Evolutionary conservation across 2,797 vertebrate species (phyloP).

Genomic region (Lates japonicus): DNA sequence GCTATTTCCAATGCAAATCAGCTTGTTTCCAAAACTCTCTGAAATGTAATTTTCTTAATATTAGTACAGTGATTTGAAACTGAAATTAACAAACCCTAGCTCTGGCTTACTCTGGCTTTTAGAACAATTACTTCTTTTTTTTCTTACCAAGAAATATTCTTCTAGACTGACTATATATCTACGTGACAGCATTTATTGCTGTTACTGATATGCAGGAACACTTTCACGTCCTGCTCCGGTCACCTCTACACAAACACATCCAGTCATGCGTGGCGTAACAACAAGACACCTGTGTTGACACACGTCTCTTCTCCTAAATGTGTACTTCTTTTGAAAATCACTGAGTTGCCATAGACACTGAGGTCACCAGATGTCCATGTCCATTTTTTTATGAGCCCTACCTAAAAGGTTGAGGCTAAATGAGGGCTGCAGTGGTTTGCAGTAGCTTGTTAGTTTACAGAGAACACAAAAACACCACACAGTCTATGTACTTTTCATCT

Average conservation of each 20-base stretch:
- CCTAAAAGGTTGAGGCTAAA: conserved; percentile 24
- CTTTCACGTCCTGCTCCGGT: conserved; percentile 18
- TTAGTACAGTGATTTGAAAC: neutral
- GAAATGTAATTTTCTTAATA: neutral
- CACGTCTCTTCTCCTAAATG: conserved; percentile 37
- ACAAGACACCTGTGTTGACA: conserved; percentile 67
- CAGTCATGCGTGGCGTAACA: conserved; percentile 51
- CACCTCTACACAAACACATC: conserved; percentile 69
- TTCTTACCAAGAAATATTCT: neutral
- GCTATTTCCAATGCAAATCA: neutral
- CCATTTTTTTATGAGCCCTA: neutral
- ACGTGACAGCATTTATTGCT: neutral
- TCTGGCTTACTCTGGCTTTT: conserved; percentile 7
- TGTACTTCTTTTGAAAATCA: conserved; percentile 51
- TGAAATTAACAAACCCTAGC: neutral
- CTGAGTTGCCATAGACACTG: conserved; percentile 59
- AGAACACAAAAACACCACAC: conserved; percentile 1
- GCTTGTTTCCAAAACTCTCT: neutral
- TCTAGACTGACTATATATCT: neutral
- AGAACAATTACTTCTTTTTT: neutral
- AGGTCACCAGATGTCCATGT: conserved; percentile 54
- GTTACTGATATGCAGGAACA: neutral
- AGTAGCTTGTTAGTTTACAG: conserved; percentile 14
- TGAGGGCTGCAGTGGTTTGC: neutral
- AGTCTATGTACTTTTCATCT: neutral